phyloP scores from a whole-genome alignment of 1,140 invertebrate species.

The Steinernema khuongi region DNA sequence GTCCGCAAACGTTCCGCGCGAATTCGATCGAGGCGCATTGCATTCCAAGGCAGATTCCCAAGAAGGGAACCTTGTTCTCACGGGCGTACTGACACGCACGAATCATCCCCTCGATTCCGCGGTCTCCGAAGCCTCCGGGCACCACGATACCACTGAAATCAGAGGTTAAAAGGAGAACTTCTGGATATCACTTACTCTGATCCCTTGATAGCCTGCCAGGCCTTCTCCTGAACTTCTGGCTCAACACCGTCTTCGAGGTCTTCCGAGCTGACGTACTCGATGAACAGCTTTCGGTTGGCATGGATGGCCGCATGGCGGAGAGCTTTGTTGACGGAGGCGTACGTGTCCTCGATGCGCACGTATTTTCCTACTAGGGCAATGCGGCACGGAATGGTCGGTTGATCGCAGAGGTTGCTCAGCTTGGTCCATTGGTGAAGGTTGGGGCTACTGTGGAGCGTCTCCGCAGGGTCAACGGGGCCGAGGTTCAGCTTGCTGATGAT shows the following conservation, averaged over 20 bases:
- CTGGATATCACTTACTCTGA: slow-evolving; percentile 69
- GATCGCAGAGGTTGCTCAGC: slow-evolving; percentile 69
- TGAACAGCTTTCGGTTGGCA: slow-evolving; percentile 72
- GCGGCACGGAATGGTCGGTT: not conserved
- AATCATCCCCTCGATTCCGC: slow-evolving; percentile 94
- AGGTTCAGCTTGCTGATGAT: slow-evolving; percentile 45
- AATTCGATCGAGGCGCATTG: slow-evolving; percentile 96
- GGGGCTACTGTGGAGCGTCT: slow-evolving; percentile 65
- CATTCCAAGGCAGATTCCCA: slow-evolving; percentile 88
- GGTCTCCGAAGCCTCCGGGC: slow-evolving; percentile 89
- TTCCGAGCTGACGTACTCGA: not conserved
- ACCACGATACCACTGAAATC: slow-evolving; percentile 79
- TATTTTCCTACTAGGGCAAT: slow-evolving; percentile 98
- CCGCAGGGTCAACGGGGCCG: slow-evolving; percentile 59
- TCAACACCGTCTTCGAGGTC: not conserved
- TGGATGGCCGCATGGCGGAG: slow-evolving; percentile 82
- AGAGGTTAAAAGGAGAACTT: not conserved
- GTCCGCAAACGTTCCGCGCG: slow-evolving; percentile 74
- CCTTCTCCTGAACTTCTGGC: slow-evolving; percentile 67
- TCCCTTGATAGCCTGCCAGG: slow-evolving; percentile 83
- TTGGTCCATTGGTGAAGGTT: slow-evolving; percentile 85
- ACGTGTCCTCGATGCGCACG: slow-evolving; percentile 87
- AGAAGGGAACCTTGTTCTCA: slow-evolving; percentile 77
- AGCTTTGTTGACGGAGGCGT: slow-evolving; percentile 90
- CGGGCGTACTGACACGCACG: slow-evolving; percentile 86